Percentiles rank a stretch among this genome's conserved stretches.
phyloP scores from a whole-genome alignment of 2,113 vertebrate genomes.

The Charina bottae region DNA sequence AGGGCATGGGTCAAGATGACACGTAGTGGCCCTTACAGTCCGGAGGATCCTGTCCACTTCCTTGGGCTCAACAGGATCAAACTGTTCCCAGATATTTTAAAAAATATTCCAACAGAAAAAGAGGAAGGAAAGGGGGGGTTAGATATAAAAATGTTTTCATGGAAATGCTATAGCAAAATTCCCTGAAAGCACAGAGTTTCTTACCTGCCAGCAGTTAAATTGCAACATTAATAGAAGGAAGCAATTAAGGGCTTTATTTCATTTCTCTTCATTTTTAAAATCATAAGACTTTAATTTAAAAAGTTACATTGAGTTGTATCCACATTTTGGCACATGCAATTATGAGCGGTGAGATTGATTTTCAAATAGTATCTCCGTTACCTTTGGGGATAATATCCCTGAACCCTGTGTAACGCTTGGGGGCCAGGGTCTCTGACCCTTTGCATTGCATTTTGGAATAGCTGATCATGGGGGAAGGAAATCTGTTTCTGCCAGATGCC shows the following conservation, averaged over 20 bases:
- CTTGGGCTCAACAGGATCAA: no score
- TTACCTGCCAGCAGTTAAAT: not conserved
- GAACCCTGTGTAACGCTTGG: not conserved
- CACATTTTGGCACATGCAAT: not conserved
- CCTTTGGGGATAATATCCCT: not conserved
- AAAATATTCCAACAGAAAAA: not conserved
- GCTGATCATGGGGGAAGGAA: not conserved
- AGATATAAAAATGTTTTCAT: not conserved
- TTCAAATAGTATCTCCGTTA: not conserved
- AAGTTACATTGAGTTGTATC: not conserved
- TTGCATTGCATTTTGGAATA: not conserved
- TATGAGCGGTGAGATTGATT: not conserved
- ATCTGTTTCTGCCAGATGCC: not conserved
- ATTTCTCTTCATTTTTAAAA: not conserved
- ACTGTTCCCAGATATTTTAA: no score
- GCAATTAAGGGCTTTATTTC: not conserved
- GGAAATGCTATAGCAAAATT: not conserved
- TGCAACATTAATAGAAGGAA: not conserved
- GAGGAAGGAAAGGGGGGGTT: not conserved
- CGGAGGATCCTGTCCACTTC: no score
- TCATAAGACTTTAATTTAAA: not conserved
- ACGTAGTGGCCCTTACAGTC: no score
- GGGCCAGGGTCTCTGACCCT: not conserved
- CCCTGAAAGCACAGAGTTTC: not conserved
- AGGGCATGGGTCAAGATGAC: no score